Evolutionary conservation across 1,140 invertebrate genomes (phyloP).

Genomic region (Palaemon carinicauda): DNA sequence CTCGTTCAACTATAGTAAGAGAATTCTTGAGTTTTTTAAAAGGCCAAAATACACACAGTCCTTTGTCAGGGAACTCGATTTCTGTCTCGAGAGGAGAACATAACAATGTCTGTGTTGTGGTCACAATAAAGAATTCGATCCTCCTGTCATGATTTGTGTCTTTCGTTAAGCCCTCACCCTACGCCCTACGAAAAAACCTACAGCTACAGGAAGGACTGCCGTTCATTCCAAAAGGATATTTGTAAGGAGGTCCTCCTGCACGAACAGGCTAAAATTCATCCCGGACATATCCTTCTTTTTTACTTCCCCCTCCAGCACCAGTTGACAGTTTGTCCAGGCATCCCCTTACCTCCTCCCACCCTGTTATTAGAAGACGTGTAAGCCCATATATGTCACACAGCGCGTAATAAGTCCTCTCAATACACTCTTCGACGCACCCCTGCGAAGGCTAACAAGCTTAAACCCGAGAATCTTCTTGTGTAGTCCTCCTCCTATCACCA

Average conservation of each 20-base stretch:
- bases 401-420: constrained; percentile 42
- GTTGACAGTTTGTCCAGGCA: not conserved
- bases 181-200: no score
- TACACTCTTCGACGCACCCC: not conserved
- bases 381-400: constrained; percentile 40
- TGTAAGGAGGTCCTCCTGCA: not conserved
- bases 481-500: not conserved
- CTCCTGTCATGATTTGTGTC: no score
- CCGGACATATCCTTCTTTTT: not conserved
- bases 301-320: not conserved
- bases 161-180: no score
- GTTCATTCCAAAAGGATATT: not conserved
- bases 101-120: no score
- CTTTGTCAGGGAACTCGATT: no score
- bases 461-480: constrained; percentile 43
- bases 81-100: no score
- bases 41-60: no score
- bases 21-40: no score
- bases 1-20: no score
- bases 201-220: not conserved
- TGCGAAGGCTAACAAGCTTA: constrained; percentile 48
- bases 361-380: constrained; percentile 20
- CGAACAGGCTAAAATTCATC: not conserved
- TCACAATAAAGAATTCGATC: no score
- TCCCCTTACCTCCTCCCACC: no score